These are phyloP conservation scores for Sebastes baramenuke DNA, from an alignment of 2,797 vertebrate genomes.

Conservation along the genomic window DNA sequence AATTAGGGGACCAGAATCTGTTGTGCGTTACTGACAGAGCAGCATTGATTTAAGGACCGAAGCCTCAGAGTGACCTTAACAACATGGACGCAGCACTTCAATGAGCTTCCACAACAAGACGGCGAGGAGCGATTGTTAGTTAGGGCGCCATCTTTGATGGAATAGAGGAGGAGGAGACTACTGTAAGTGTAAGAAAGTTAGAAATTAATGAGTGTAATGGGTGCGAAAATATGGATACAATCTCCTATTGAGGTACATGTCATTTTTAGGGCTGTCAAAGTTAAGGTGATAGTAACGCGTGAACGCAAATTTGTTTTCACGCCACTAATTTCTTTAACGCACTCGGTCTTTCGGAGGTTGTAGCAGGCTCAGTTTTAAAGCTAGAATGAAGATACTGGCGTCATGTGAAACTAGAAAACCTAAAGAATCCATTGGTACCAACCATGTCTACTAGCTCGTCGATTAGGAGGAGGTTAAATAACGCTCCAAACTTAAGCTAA, in stretches of 20 bases:
- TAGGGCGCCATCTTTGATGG: background rate
- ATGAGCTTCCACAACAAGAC: background rate
- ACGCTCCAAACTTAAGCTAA: too few relatives aligned
- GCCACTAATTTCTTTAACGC: too few relatives aligned
- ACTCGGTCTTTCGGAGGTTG: too few relatives aligned
- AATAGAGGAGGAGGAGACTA: background rate
- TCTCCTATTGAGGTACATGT: background rate
- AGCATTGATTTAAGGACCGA: conserved; percentile 27
- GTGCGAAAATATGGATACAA: background rate
- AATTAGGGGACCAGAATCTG: conserved; percentile 51
- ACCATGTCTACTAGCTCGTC: too few relatives aligned
- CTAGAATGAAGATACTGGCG: too few relatives aligned
- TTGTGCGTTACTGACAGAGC: conserved; percentile 48
- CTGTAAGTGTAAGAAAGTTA: background rate
- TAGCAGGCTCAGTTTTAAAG: too few relatives aligned
- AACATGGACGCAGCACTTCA: conserved; percentile 13
- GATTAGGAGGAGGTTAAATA: too few relatives aligned
- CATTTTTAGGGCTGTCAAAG: background rate
- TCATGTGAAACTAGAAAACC: too few relatives aligned
- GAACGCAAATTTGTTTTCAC: too few relatives aligned
- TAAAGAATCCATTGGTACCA: too few relatives aligned
- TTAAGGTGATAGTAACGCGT: too few relatives aligned
- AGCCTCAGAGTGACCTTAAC: conserved; percentile 29
- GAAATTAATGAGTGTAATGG: background rate
- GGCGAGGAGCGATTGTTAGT: background rate